These are phyloP conservation scores for Paracanthobrama guichenoti DNA, from an alignment of 2,113 vertebrate species.

Conservation along the genomic window DNA sequence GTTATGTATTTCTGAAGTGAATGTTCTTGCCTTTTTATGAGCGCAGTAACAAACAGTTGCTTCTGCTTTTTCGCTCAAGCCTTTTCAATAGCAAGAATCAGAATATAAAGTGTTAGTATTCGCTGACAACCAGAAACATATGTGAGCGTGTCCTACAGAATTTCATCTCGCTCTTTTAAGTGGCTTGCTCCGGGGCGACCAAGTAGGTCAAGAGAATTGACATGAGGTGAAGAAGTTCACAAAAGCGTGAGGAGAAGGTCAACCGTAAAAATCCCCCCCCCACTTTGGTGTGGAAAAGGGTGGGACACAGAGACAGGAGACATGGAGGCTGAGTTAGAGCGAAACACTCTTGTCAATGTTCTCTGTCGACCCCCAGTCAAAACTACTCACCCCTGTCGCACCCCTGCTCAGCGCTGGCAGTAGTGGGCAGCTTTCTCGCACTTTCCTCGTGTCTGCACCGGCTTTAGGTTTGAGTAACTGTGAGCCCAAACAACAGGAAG, in stretches of 20 bases:
- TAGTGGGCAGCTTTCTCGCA: conserved; percentile 18
- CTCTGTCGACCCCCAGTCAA: conserved; percentile 25
- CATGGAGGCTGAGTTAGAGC: conserved; percentile 32
- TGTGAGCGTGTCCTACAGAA: conserved; percentile 49
- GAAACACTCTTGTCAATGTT: conserved; percentile 25
- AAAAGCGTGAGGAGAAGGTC: conserved; percentile 78
- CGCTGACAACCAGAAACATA: conserved; percentile 39
- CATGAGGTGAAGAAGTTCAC: conserved; percentile 74
- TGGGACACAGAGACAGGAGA: conserved; percentile 56
- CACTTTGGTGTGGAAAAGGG: conserved; percentile 56
- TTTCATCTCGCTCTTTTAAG: conserved; percentile 72
- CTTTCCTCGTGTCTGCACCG: conserved; percentile 18
- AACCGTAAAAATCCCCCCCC: conserved; percentile 76
- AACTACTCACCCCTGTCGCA: conserved; percentile 19
- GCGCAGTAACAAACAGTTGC: conserved; percentile 4
- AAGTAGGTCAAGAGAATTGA: conserved; percentile 80
- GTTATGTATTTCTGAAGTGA: not conserved
- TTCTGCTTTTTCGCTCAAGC: not conserved
- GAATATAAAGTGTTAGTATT: conserved; percentile 26
- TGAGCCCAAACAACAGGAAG: conserved; percentile 35
- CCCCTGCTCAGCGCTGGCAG: conserved; percentile 33
- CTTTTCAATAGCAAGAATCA: not conserved
- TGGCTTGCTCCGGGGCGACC: conserved; percentile 75
- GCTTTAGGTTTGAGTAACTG: conserved; percentile 38
- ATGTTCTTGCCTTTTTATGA: not conserved